These are phyloP conservation scores for Spermophilus dauricus DNA, from an alignment of 2,113 vertebrate genomes.

Conservation along the genomic window DNA sequence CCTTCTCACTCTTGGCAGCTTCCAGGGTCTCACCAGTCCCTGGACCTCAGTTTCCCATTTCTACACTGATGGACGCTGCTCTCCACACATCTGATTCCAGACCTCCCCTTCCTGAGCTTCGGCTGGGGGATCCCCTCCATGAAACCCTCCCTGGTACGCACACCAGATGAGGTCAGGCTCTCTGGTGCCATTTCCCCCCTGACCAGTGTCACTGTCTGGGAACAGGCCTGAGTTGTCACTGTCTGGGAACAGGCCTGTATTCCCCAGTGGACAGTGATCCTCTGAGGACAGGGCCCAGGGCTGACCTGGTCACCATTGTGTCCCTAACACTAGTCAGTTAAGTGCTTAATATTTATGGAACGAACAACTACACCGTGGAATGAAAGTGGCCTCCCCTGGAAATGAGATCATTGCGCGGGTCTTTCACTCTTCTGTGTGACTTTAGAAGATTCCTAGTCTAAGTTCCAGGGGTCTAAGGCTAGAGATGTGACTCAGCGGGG, in stretches of 20 bases:
- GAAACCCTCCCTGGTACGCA: background rate
- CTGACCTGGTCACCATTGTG: background rate
- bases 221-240: background rate
- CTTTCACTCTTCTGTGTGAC: background rate
- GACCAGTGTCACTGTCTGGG: background rate
- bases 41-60: background rate
- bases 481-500: too few species aligned
- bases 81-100: background rate
- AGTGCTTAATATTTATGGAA: background rate
- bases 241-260: background rate
- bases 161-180: background rate
- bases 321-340: background rate
- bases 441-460: background rate
- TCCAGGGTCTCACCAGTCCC: background rate
- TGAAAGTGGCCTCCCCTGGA: background rate
- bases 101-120: background rate
- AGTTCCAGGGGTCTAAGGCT: background rate
- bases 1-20: background rate
- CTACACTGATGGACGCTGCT: background rate
- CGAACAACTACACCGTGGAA: background rate
- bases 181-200: background rate
- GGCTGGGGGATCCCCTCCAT: background rate
- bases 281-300: background rate
- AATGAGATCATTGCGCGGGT: background rate
- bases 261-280: background rate